Evolutionary conservation across 2,113 vertebrate genomes (phyloP), one percentile per base, ranked within the genome.

Genomic region (Bostrychus sinensis): DNA sequence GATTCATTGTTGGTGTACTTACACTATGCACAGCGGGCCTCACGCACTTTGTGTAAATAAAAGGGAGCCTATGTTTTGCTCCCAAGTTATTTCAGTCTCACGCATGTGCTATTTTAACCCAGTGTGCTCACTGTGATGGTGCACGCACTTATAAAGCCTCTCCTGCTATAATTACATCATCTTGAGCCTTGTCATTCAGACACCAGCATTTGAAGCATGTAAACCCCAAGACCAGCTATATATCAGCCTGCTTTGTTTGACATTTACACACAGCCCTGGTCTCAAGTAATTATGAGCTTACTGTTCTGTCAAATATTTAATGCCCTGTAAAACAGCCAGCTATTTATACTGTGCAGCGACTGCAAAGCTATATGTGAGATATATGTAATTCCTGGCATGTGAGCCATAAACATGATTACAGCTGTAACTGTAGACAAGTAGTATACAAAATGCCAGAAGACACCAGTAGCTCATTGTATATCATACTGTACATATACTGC

Each of bases 181-280:
- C 81, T 66, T 25, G 79, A 78, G 75, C 73, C 80, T 63, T 85
- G 89, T 86, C 81, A 84, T 77, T 89, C 82, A 76, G 62, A 78
- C 73, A 82, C 69, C 80, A 86, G 82, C 68, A 88, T 85, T 80
- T 84, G 73, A 84, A 66, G 75, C 81, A 86, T 87, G 86, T 82
- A 87, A 86, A 88, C 66, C 72, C 73, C 66, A 84, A 70, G 58
- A 79, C 66, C n/a, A 62, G 82, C 79, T 61, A 68, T 92, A 91
- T 87, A 88, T 91, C 88, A 91, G 63, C 78, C 80, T 65, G 56
- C 81, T 81, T 72, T 62, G 84, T 86, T 88, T 90, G 90, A 91
- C 90, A 87, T 92, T 91, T 90, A 90, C 56, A 89, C 74, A 78
- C 74, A 70, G 72, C 73, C 78, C 60, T 70, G 82, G 75, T 70